Evolutionary conservation across 2,797 vertebrate species (phyloP).

Genomic region (Halcyon chelicuti): DNA sequence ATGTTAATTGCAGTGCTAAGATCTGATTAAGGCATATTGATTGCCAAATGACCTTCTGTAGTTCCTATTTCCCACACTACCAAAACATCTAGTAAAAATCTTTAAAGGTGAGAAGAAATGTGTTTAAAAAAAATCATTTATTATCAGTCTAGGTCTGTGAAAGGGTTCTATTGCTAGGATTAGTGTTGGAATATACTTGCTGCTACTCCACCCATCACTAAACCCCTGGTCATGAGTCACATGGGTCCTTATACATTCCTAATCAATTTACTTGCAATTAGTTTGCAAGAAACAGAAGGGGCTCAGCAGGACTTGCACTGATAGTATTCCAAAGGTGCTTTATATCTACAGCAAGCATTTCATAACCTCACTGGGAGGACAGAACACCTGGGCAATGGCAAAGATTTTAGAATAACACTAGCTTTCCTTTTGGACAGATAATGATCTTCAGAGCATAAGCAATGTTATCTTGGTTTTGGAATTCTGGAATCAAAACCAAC

Average conservation of each 20-base stretch:
- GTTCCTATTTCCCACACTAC: neutral
- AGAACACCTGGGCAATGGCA: neutral
- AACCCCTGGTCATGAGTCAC: neutral
- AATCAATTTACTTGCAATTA: neutral
- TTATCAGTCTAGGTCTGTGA: neutral
- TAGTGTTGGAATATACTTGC: neutral
- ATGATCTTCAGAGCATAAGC: neutral
- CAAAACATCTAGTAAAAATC: slow-evolving; percentile 4
- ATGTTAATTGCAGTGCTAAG: slow-evolving; percentile 38
- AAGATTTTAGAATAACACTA: neutral
- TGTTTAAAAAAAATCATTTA: neutral
- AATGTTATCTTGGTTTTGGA: neutral
- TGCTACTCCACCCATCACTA: neutral
- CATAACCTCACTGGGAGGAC: neutral
- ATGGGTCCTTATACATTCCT: neutral
- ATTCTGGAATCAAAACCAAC: neutral
- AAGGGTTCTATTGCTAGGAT: neutral
- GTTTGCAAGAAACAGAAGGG: neutral
- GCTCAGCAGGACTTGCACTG: neutral
- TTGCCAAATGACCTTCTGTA: slow-evolving; percentile 44
- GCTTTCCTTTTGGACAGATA: neutral
- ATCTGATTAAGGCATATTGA: slow-evolving; percentile 28
- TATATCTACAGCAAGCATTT: neutral
- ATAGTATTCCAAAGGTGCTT: neutral
- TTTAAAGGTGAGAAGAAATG: slow-evolving; percentile 4